Base-by-base conservation (phyloP, 2,888 invertebrate genomes). In the Acronicta leporina region DNA sequence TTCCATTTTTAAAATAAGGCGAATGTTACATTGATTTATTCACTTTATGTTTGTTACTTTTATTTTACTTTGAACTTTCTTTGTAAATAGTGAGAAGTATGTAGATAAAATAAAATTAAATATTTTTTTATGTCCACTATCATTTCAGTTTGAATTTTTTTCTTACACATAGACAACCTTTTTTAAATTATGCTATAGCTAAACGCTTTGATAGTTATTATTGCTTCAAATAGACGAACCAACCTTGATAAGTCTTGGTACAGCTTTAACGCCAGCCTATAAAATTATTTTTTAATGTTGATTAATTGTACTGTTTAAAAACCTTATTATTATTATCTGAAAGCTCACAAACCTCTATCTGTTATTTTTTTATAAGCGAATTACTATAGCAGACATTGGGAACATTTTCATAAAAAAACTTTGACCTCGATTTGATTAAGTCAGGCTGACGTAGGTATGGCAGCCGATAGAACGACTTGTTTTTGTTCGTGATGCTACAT, bases 81-180 rank as follows among this genome's bases (percentile, higher is more conserved):
- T 78, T 76, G 79, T 79, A 79, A 73, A 75, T 75, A 78, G 58
- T 73, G 65, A 68, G 51, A 59, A 68, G 61, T 62, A 72, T 78
- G 76, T 79, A 73, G 67, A 77, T 76, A 65, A 51, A 79, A 71
- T 69, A 46, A 65, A 73, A 75, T 67, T 58, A 75, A 77, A 63
- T 67, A 68, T 68, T 67, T 68, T 70, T 77, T 77, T 67, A 70
- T 73, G 53, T 71, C 67, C 65, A 67, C 61, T 59, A 77, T 71
- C 30, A 63, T 79, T 79, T 79, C 73, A 48, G 64, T 76, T 76
- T 78, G 45, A 70, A 66, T 71, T 79, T 68, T 75, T 67, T 71
- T 79, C 43, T 66, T 70, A 68, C 73, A 70, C 63, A 40, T 50
- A 68, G 38, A 56, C 49, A 65, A 20, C 20, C 68, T 46, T 57